Conservation (phyloP, 2,113 vertebrate genomes). For the Columba livia region DNA sequence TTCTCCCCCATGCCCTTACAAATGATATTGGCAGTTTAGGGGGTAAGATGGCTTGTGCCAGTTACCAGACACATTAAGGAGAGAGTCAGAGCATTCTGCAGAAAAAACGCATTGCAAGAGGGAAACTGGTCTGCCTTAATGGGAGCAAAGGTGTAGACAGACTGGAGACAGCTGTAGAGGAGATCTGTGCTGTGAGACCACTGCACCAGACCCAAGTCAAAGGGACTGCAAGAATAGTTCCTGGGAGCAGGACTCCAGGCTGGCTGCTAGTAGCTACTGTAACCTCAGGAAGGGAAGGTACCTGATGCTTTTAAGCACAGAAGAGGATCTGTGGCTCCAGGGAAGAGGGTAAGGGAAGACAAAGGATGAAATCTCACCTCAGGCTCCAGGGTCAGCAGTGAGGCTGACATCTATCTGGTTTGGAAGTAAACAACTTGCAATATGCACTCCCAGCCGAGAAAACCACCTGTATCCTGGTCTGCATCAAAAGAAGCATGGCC, state of each 20-base stretch:
- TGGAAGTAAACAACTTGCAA: background rate
- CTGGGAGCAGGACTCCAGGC: background rate
- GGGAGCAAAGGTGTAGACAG: background rate
- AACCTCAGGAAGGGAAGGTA: background rate
- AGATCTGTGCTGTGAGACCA: background rate
- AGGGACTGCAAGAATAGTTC: background rate
- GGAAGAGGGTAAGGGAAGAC: background rate
- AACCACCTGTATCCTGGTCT: too few relatives aligned
- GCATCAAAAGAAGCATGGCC: too few relatives aligned
- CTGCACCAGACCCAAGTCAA: background rate
- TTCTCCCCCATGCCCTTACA: background rate
- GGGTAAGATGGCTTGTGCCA: background rate
- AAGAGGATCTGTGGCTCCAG: background rate
- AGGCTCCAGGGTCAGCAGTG: background rate
- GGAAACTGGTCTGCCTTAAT: background rate
- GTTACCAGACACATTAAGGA: background rate
- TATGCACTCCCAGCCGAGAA: too few relatives aligned
- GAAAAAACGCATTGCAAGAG: background rate
- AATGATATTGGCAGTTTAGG: background rate
- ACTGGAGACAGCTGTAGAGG: background rate
- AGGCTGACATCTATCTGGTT: background rate
- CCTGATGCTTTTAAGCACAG: background rate
- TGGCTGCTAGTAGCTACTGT: background rate
- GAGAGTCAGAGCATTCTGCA: background rate
- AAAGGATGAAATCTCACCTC: background rate